These are phyloP conservation scores for Enteromius mattozi DNA, from an alignment of 2,797 vertebrate genomes.

Conservation along the genomic window DNA sequence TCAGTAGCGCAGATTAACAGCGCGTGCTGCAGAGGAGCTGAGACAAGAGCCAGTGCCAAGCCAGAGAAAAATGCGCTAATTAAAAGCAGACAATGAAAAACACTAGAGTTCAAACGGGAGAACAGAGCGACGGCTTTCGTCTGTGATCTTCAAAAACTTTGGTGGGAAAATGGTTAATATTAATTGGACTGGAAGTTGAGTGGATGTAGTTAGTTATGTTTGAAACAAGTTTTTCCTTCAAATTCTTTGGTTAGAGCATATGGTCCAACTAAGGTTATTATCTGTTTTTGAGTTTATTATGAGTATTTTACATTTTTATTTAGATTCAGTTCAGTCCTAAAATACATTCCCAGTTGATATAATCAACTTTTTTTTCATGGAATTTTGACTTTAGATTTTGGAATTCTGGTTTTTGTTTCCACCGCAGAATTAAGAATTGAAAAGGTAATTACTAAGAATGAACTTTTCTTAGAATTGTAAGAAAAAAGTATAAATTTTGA, in stretches of 20 bases:
- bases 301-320: neutral
- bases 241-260: neutral
- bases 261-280: neutral
- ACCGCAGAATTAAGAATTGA: too few relatives aligned
- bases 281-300: neutral
- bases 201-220: neutral
- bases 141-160: constrained; percentile 52
- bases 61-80: constrained; percentile 58
- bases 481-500: neutral
- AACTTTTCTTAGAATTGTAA: neutral
- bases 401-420: too few relatives aligned
- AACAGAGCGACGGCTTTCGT: constrained; percentile 14
- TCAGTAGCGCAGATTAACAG: constrained; percentile 67
- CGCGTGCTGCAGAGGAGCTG: constrained; percentile 53
- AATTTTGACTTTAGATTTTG: too few relatives aligned
- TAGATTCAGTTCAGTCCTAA: neutral
- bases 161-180: neutral
- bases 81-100: constrained; percentile 62
- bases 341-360: neutral
- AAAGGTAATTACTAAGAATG: too few relatives aligned
- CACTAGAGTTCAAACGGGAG: constrained; percentile 48
- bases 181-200: constrained; percentile 15
- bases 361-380: neutral
- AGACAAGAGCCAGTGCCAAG: constrained; percentile 43
- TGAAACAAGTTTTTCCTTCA: constrained; percentile 9